Evolutionary conservation across 1,140 invertebrate species (phyloP), one percentile per base, ranked within the genome.

Genomic region (Mactra quadrangularis): DNA sequence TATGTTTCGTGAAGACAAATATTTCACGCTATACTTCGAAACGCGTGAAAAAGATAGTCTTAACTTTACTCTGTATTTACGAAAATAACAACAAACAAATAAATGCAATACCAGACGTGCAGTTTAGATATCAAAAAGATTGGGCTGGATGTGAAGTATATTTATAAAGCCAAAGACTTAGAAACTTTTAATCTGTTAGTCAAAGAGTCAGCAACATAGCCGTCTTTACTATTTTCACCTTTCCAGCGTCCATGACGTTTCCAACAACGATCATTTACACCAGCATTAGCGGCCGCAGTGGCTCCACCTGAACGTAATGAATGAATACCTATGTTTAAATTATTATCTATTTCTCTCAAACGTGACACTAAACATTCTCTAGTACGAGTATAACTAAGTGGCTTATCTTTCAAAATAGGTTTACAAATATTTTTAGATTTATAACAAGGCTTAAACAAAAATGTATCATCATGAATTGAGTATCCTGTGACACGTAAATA

Each of bases 241-340:
- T 81, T 70, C 81, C 81, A 84, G 25, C 72, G 45, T 1, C 82
- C 74, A 35, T 84, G 74, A 11, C 62, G 22, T 41, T 77, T 66
- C 47, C 35, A 75, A 53, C 47, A 62, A 47, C 81, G 2, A 27
- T 83, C 57, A 31, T 53, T 52, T 53, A 76, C 57, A 3, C 33
- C 31, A 3, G 70, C 11, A 53, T 55, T 62, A 3, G 70, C 81
- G 0, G 60, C 81, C 13, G 22, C 29, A 1, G 71, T 76, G 2
- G 79, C 82, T 13, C 62, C 72, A 15, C 71, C 71, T 22, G 70
- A 82, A 3, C 57, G 27, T 27, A 75, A 29, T 45, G 70, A 82
- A 22, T 74, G 68, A 7, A 76, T 38, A 50, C 82, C 82, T 25
- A 76, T 22, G 27, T 77, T 77, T 17, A 83, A 25, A 76, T 50